Percentiles rank a stretch among this genome's conserved stretches.
Conservation (phyloP, 2,797 vertebrate genomes). For the Typhlichthys eigenmanni region DNA sequence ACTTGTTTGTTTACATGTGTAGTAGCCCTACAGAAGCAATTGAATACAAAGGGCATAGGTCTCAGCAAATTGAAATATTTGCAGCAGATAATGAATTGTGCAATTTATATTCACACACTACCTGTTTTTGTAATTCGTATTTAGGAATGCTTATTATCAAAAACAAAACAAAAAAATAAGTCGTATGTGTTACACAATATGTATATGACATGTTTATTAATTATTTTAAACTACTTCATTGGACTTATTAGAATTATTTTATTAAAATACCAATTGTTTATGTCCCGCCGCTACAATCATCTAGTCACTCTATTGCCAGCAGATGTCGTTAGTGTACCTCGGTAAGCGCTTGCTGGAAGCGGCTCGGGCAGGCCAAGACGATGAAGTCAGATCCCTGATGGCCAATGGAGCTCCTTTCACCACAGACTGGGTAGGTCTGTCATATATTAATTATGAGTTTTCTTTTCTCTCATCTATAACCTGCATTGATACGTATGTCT, state of each 20-base stretch:
- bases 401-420: slow-evolving; percentile 78
- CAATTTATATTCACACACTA: too few species aligned
- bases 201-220: not conserved
- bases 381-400: slow-evolving; percentile 77
- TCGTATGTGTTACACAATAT: not conserved
- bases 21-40: too few species aligned
- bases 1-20: too few species aligned
- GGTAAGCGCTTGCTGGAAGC: slow-evolving; percentile 77
- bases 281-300: not conserved
- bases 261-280: not conserved
- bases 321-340: slow-evolving; percentile 82
- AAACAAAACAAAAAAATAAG: too few species aligned
- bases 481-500: slow-evolving; percentile 9
- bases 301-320: slow-evolving; percentile 19
- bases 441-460: slow-evolving; percentile 25
- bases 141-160: too few species aligned
- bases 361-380: slow-evolving; percentile 75
- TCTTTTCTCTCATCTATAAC: slow-evolving; percentile 16
- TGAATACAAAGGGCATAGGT: too few species aligned
- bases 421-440: slow-evolving; percentile 75
- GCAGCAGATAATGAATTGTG: too few species aligned
- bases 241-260: not conserved
- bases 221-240: not conserved
- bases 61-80: too few species aligned
- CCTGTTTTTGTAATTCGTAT: too few species aligned